Conservation (phyloP, 2,113 vertebrate species). For the Corynorhinus townsendii region DNA sequence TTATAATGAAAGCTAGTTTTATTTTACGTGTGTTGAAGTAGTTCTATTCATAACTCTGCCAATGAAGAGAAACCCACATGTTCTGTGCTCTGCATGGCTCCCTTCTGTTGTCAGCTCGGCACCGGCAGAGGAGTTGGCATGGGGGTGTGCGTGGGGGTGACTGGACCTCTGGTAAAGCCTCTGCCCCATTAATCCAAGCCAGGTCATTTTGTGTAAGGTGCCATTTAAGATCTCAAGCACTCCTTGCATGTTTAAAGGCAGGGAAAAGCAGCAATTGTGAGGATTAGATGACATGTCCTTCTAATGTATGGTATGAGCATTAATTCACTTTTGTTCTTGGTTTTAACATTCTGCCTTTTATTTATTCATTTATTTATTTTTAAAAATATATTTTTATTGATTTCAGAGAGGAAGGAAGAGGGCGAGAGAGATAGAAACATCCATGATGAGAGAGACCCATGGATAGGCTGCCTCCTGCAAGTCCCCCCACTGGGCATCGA, state of each 20-base stretch:
- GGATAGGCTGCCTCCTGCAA: too few relatives aligned
- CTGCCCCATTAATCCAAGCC: background rate
- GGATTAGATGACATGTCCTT: background rate
- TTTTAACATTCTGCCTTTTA: constrained; percentile 21
- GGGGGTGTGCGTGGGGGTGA: background rate
- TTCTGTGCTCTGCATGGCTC: background rate
- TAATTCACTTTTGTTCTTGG: constrained; percentile 21
- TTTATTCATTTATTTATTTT: too few relatives aligned
- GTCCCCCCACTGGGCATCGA: too few relatives aligned
- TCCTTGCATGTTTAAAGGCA: background rate
- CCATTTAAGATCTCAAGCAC: background rate
- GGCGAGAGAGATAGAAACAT: too few relatives aligned
- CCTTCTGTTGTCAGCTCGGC: background rate
- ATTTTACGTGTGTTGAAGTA: constrained; percentile 50
- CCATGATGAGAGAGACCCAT: too few relatives aligned
- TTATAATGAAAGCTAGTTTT: constrained; percentile 54
- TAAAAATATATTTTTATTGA: too few relatives aligned
- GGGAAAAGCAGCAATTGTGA: background rate
- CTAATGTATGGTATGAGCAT: background rate
- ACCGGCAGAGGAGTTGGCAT: background rate
- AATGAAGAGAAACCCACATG: background rate
- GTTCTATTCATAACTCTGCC: constrained; percentile 42
- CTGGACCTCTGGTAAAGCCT: background rate
- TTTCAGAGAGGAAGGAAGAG: too few relatives aligned
- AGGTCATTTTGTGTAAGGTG: background rate